Evolutionary conservation across 2,113 vertebrate genomes (phyloP).

Genomic region (Conger conger): DNA sequence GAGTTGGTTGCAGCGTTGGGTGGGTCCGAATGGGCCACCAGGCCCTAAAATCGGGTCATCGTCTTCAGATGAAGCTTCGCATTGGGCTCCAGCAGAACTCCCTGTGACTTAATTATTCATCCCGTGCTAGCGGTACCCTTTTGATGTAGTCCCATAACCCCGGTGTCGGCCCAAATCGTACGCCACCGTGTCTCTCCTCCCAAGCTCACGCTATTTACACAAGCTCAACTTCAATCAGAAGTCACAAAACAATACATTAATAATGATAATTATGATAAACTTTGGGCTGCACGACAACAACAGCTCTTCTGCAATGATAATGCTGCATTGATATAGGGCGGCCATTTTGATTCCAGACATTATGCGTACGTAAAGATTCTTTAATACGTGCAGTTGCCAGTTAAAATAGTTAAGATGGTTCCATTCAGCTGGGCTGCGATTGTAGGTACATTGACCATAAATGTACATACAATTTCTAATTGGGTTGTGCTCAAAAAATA

Average conservation of each 20-base stretch:
- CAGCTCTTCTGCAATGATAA: background rate
- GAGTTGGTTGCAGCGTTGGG: background rate
- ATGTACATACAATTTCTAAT: background rate
- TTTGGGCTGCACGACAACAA: too few species aligned
- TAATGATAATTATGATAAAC: background rate
- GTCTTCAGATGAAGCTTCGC: slow-evolving; percentile 5
- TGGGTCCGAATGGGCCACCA: background rate
- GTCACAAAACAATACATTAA: background rate
- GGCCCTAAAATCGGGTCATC: slow-evolving; percentile 12
- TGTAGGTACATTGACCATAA: background rate
- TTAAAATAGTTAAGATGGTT: background rate
- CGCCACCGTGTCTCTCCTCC: background rate
- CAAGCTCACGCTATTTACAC: background rate
- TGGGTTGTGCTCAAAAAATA: too few species aligned
- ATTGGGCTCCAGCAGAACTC: slow-evolving; percentile 16
- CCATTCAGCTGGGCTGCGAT: background rate
- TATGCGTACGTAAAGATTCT: background rate
- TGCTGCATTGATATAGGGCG: background rate
- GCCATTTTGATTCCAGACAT: background rate
- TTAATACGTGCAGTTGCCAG: background rate
- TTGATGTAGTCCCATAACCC: slow-evolving; percentile 20
- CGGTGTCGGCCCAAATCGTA: slow-evolving; percentile 8
- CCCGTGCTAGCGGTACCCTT: slow-evolving; percentile 16
- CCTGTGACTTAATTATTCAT: slow-evolving; percentile 31
- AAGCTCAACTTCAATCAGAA: background rate